phyloP scores from a whole-genome alignment of 2,797 vertebrate genomes.

The Bucorvus abyssinicus region DNA sequence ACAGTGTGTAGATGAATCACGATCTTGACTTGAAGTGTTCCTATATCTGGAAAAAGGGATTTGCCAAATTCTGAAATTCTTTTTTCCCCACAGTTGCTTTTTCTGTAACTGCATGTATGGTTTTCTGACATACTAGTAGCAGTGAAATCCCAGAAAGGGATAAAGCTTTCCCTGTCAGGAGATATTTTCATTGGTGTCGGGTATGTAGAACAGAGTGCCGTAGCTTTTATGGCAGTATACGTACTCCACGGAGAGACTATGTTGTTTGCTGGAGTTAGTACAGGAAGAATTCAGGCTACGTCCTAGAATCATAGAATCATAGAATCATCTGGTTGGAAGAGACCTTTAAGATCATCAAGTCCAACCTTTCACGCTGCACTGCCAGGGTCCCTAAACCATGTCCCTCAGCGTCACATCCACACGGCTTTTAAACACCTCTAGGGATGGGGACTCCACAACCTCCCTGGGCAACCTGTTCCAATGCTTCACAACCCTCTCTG shows the following conservation, averaged over 20 bases:
- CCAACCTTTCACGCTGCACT: too few relatives aligned
- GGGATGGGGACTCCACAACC: too few relatives aligned
- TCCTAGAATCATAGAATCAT: too few relatives aligned
- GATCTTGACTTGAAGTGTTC: neutral
- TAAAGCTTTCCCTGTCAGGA: neutral
- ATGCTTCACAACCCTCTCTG: too few relatives aligned
- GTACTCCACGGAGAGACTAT: neutral
- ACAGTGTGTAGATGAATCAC: neutral
- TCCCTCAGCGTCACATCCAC: too few relatives aligned
- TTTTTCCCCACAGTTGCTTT: neutral
- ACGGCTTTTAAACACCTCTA: too few relatives aligned
- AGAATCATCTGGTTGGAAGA: too few relatives aligned
- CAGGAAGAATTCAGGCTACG: neutral
- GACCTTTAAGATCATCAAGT: too few relatives aligned
- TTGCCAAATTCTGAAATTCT: neutral
- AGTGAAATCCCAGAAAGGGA: neutral
- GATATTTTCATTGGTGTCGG: neutral
- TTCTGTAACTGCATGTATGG: neutral
- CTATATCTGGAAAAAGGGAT: neutral
- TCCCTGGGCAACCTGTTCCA: too few relatives aligned
- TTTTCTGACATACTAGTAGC: neutral
- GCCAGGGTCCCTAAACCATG: too few relatives aligned
- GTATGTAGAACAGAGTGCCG: neutral
- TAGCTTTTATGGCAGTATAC: neutral
- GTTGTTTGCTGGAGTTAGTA: neutral